Conservation (phyloP, 2,113 vertebrate genomes). For the Lepus americanus region DNA sequence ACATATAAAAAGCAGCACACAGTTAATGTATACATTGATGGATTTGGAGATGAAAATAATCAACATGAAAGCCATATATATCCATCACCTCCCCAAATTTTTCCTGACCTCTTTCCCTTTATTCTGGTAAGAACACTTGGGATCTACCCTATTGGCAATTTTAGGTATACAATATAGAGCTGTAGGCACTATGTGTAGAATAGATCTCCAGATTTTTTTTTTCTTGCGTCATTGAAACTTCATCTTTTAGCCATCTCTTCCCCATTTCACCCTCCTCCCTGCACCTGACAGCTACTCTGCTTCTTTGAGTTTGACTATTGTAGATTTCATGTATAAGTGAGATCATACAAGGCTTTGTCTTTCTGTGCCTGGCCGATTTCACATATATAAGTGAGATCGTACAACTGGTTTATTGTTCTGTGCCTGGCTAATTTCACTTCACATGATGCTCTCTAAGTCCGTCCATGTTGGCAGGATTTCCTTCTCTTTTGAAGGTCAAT, state of each 20-base stretch:
- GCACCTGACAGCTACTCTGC: not conserved
- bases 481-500: not conserved
- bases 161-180: not conserved
- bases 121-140: not conserved
- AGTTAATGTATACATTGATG: not conserved
- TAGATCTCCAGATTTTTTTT: not conserved
- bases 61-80: not conserved
- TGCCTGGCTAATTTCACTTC: not conserved
- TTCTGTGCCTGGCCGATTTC: not conserved
- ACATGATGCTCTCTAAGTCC: not conserved
- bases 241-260: not conserved
- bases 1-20: not conserved
- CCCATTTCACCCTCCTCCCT: not conserved
- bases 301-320: too few relatives aligned
- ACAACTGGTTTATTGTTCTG: not conserved
- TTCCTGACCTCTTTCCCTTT: not conserved
- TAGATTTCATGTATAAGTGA: too few relatives aligned
- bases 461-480: not conserved
- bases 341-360: not conserved
- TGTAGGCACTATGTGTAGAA: not conserved
- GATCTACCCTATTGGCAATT: not conserved
- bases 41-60: not conserved
- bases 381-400: too few relatives aligned
- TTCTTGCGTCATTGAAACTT: not conserved
- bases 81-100: not conserved